Evolutionary conservation across 2,797 vertebrate species (phyloP).

Genomic region (Cynopterus sphinx): DNA sequence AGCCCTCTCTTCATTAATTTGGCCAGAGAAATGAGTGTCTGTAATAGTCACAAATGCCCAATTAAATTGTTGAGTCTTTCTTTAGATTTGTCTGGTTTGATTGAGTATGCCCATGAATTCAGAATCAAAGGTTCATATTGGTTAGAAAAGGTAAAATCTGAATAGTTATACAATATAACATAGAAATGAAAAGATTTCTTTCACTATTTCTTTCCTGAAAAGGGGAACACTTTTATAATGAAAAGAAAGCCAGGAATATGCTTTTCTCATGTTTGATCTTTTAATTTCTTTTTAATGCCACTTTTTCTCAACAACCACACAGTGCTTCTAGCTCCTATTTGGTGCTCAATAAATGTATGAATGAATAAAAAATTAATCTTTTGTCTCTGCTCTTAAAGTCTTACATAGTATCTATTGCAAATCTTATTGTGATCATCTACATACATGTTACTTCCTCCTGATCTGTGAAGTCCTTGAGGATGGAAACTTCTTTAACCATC

Average conservation of each 20-base stretch:
- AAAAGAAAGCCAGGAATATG: background rate
- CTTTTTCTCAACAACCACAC: background rate
- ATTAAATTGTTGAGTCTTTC: background rate
- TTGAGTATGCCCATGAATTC: background rate
- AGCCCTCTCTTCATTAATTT: background rate
- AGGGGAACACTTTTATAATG: background rate
- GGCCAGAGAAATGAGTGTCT: background rate
- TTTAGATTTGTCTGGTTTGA: background rate
- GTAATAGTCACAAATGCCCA: background rate
- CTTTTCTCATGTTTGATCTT: constrained; percentile 33
- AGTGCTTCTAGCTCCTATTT: background rate
- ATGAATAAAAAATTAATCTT: background rate
- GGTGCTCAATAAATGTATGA: background rate
- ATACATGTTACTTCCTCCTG: background rate
- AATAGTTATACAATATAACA: background rate
- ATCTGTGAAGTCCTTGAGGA: background rate
- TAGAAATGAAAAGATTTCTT: constrained; percentile 38
- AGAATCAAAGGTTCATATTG: background rate
- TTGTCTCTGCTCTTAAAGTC: background rate
- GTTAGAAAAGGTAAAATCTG: background rate
- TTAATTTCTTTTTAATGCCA: constrained; percentile 37
- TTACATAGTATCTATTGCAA: background rate
- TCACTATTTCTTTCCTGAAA: background rate
- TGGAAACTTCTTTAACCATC: constrained; percentile 8
- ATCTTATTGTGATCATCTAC: background rate